Base-by-base conservation (phyloP, 2,113 vertebrate species). In the Rhinopomastus cyanomelas region DNA sequence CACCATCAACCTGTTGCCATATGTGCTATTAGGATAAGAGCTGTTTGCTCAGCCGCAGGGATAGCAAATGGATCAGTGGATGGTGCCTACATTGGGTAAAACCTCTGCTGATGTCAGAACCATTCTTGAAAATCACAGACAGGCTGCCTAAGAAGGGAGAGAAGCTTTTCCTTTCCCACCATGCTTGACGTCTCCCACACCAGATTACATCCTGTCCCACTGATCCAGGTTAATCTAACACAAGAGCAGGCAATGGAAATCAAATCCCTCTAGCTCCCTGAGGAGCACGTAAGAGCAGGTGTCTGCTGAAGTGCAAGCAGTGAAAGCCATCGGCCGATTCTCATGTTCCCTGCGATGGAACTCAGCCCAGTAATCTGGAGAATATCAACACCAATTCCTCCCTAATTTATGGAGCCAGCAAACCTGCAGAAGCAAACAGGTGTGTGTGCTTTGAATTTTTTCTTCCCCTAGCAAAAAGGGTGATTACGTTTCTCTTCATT, bases 401-500 rank as follows among this genome's bases (percentile, higher is more conserved):
- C 53, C 75, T 84, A 72, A 61, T 32, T 61, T 88, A 92, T 32
- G 62, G 61, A 73, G 44, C 36, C 7, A 67, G n/a, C 34, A 74
- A 90, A 72, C 7, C 52, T 62, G 42, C 48, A 85, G 68, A 74
- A 85, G 81, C 46, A 52, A 44, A 87, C 49, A 81, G 64, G 72
- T 81, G 52, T 51, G 59, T 83, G 68, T 73, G 37, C 29, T 85
- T 46, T 64, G 68, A 48, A 29, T 83, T 61, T 57, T 83, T 52
- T 30, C 87, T 46, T 8, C 12, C 12, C 83, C 53, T 1, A 66
- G 85, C 78, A 78, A 72, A 30, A 69, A 60, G 67, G 64, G 36
- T 57, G 74, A 68, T 77, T 77, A 76, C 71, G 62, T 90, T 90
- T 93, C 78, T 81, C 46, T 91, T 95, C 55, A 34, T 85, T 95